Conservation (phyloP, 2,888 invertebrate genomes). For the Shargacucullia verbasci region DNA sequence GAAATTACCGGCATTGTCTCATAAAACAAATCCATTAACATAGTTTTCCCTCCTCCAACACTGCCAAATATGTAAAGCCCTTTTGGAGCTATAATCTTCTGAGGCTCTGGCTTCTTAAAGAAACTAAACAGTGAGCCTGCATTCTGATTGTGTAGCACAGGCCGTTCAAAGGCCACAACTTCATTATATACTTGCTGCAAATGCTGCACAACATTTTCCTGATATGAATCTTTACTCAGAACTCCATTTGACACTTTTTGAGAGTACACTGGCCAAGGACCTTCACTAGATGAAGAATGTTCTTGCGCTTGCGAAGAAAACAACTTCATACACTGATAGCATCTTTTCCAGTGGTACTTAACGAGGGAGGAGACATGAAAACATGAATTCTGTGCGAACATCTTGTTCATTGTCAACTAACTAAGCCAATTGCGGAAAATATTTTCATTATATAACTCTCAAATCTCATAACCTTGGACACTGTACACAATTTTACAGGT, state of each 20-base stretch:
- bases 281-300: conserved; percentile 61
- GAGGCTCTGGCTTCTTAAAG: conserved; percentile 76
- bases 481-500: conserved; percentile 40
- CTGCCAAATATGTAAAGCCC: conserved; percentile 97
- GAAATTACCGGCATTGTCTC: conserved; percentile 86
- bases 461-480: conserved; percentile 58
- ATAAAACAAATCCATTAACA: conserved; percentile 99
- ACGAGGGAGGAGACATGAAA: conserved; percentile 67
- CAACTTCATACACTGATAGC: conserved; percentile 73
- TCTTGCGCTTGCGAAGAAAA: conserved; percentile 73
- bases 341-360: conserved; percentile 72
- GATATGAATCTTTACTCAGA: conserved; percentile 92
- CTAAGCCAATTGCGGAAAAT: conserved; percentile 51
- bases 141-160: conserved; percentile 60
- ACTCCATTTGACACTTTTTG: conserved; percentile 89
- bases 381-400: conserved; percentile 70
- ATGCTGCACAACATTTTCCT: conserved; percentile 91
- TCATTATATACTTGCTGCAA: conserved; percentile 92
- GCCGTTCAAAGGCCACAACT: conserved; percentile 88
- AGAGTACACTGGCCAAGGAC: conserved; percentile 88
- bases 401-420: conserved; percentile 68
- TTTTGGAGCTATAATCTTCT: conserved; percentile 89
- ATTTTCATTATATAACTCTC: conserved; percentile 69
- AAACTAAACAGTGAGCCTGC: conserved; percentile 73
- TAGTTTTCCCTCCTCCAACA: conserved; percentile 99